Percentiles rank a stretch among this genome's conserved stretches.
Evolutionary conservation across 2,113 vertebrate species (phyloP).

Genomic region (Ophiodon elongatus): DNA sequence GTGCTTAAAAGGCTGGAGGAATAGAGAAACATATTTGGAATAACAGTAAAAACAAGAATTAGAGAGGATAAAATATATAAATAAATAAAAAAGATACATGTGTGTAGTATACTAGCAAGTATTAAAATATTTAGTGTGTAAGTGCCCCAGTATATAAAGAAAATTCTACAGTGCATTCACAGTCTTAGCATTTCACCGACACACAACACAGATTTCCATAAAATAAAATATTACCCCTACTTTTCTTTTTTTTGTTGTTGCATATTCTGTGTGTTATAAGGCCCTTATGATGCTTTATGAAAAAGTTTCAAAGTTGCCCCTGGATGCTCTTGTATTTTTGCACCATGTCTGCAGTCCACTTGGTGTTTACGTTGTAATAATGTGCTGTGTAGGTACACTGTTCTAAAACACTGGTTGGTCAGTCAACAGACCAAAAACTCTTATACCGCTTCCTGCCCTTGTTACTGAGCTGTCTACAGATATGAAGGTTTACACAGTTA

Average conservation of each 20-base stretch:
- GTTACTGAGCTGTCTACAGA: background rate
- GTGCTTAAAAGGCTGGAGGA: background rate
- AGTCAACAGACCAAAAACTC: conserved; percentile 10
- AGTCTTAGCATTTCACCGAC: no score
- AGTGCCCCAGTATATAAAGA: no score
- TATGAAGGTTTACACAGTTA: background rate
- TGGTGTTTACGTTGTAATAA: background rate
- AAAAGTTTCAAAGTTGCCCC: background rate
- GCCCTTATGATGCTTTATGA: background rate
- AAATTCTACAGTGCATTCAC: no score
- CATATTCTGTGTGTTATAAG: background rate
- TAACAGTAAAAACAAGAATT: no score
- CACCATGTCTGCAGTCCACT: background rate
- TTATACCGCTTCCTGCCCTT: conserved; percentile 4
- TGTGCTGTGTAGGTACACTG: background rate
- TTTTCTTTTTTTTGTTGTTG: no score
- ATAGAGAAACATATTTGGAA: background rate
- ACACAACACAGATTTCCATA: no score
- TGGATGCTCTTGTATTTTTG: background rate
- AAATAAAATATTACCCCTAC: no score
- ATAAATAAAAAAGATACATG: no score
- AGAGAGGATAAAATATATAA: no score
- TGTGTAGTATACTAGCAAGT: no score
- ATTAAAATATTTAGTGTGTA: no score
- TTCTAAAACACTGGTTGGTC: conserved; percentile 13